Conservation (phyloP, 2,888 invertebrate species). For the Oxyscelio sp. region DNA sequence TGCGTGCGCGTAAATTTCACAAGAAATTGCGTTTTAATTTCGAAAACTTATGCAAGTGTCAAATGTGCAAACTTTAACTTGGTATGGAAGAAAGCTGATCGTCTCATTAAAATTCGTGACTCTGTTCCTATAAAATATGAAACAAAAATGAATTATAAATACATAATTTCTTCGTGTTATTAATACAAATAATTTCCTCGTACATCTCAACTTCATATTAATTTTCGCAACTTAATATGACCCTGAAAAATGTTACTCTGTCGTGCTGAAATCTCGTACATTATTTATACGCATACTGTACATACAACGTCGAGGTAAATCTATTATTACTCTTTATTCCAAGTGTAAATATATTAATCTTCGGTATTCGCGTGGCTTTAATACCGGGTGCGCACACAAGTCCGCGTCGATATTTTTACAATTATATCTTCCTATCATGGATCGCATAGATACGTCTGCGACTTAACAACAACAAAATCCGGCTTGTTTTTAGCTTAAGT, state of each 20-base stretch:
- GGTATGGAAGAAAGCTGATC: no score
- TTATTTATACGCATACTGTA: conserved; percentile 66
- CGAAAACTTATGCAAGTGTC: no score
- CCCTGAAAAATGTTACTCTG: conserved; percentile 73
- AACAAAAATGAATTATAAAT: no score
- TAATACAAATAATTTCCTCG: conserved; percentile 7
- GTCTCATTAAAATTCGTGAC: no score
- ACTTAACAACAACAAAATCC: conserved; percentile 45
- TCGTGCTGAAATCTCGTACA: conserved; percentile 73
- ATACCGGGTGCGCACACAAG: conserved; percentile 17
- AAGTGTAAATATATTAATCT: conserved; percentile 81
- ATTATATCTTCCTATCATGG: conserved; percentile 54
- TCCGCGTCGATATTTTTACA: conserved; percentile 36
- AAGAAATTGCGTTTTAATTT: no score
- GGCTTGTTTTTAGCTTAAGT: conserved; percentile 57
- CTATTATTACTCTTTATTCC: conserved; percentile 84
- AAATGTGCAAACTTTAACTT: no score
- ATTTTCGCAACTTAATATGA: conserved; percentile 56
- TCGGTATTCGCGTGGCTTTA: conserved; percentile 39
- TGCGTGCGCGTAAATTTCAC: no score
- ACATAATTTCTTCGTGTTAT: not conserved
- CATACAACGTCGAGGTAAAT: conserved; percentile 74
- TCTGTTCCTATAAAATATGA: no score
- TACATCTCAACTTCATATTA: conserved; percentile 13
- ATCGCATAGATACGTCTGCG: conserved; percentile 28